These are phyloP conservation scores for Xyliphius kryptos DNA, from an alignment of 2,113 vertebrate species.

Conservation along the genomic window DNA sequence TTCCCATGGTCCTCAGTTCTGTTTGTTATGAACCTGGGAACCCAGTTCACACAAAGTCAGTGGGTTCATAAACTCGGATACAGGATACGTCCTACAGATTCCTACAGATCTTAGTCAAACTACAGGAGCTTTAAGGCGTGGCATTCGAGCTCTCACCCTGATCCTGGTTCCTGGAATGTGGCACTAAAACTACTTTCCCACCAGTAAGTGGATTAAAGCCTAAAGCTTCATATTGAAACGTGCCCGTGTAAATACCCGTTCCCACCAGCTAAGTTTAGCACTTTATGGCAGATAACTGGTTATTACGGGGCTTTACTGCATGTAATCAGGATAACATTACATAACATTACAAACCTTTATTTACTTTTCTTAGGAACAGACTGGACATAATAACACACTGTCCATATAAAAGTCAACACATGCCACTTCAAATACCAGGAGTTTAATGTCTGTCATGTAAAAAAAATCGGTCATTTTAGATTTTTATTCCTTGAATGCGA, in stretches of 20 bases:
- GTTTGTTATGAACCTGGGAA: slow-evolving; percentile 1
- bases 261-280: too few relatives aligned
- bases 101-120: slow-evolving; percentile 23
- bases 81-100: background rate
- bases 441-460: too few relatives aligned
- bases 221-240: slow-evolving; percentile 46
- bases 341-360: too few relatives aligned
- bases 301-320: too few relatives aligned
- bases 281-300: too few relatives aligned
- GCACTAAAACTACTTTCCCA: slow-evolving; percentile 46
- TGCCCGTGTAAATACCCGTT: slow-evolving; percentile 32
- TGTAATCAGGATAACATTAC: too few relatives aligned
- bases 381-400: too few relatives aligned
- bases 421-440: too few relatives aligned
- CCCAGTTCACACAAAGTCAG: slow-evolving; percentile 6
- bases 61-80: slow-evolving; percentile 20
- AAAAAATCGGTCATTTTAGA: too few relatives aligned
- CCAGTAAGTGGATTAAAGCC: slow-evolving; percentile 47
- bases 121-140: slow-evolving; percentile 32
- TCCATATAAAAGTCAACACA: too few relatives aligned
- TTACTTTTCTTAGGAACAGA: too few relatives aligned
- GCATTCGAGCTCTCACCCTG: slow-evolving; percentile 10
- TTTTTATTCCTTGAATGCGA: too few relatives aligned
- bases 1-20: background rate
- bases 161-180: slow-evolving; percentile 36